Evolutionary conservation across 2,113 vertebrate species (phyloP), one percentile per base, ranked within the genome.

Genomic region (Bagarius yarrelli): DNA sequence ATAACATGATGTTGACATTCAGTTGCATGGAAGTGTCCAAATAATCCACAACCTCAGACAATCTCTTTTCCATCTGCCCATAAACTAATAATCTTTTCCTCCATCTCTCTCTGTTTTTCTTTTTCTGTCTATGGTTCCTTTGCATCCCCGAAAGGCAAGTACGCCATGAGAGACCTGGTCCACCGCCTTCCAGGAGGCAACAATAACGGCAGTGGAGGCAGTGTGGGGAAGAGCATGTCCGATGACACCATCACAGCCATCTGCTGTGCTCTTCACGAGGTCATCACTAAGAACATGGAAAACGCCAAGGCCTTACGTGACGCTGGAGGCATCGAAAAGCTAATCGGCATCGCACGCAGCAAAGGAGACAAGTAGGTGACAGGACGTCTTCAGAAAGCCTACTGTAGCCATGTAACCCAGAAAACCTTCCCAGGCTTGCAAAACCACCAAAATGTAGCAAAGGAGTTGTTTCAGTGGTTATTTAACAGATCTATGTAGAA

Each of bases 281-380:
- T 99, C 89, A 99, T 99, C 90, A 99, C 96, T 89, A 99, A 99
- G 93, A 99, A 99, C 91, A 99, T 99, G 97, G 98, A 99, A 92
- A 99, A 99, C 9, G 96, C 98, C 93, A 99, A 99, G 94, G 97
- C 97, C 90, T 95, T 99, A 88, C 95, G 98, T 27, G 98, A 99
- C 36, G 96, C 98, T 0, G 97, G 97, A 0, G 98, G 98, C 88
- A 98, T 99, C n/a, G 97, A 98, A 89, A 99, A 99, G 91, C 91
- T 99, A 87, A 97, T 99, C 47, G 95, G 96, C 93, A 98, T 99
- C 83, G 97, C 97, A 81, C 96, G 97, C 90, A 99, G 97, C 94
- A 99, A 99, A 95, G 98, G 97, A 94, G 98, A 99, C 90, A 99
- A 99, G 98, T 99, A 94, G 85, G 98, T 96, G 63, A 36, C 44